A percentile compares a stretch with the other conserved stretches of the same genome.
Conservation (phyloP, 1,140 invertebrate species). For the Megalonaias nervosa region DNA sequence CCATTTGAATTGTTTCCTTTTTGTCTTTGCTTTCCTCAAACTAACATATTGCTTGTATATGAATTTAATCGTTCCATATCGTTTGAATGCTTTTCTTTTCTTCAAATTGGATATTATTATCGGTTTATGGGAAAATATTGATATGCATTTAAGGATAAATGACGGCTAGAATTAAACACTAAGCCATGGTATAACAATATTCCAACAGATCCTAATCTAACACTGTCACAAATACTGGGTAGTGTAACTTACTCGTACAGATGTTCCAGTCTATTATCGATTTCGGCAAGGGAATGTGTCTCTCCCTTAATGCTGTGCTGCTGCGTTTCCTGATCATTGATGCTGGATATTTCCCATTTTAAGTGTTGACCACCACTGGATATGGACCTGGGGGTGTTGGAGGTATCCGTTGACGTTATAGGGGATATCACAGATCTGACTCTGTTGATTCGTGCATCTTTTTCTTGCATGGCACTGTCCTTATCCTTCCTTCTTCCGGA, state of each 20-base stretch:
- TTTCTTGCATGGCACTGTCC: neutral
- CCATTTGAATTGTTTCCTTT: too few relatives aligned
- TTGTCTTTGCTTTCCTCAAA: too few relatives aligned
- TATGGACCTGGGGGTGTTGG: conserved; percentile 62
- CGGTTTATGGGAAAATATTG: too few relatives aligned
- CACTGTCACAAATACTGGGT: neutral
- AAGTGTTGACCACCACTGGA: conserved; percentile 55
- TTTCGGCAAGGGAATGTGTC: conserved; percentile 47
- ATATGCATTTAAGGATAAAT: too few relatives aligned
- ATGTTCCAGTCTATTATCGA: conserved; percentile 58
- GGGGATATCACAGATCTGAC: conserved; percentile 43
- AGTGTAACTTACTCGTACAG: conserved; percentile 56
- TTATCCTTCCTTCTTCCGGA: neutral
- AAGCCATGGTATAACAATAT: neutral
- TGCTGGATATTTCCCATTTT: conserved; percentile 29
- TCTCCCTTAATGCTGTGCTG: conserved; percentile 2
- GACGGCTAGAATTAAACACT: too few relatives aligned
- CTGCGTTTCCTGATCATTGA: conserved; percentile 41
- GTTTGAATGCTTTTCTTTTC: too few relatives aligned
- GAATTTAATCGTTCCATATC: too few relatives aligned
- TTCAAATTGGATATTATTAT: too few relatives aligned
- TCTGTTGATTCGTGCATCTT: conserved; percentile 7
- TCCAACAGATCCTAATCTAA: neutral
- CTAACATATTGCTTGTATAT: too few relatives aligned
- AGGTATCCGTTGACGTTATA: conserved; percentile 59